Conservation (phyloP, 2,888 invertebrate species). For the Chaetoderma sp. region DNA sequence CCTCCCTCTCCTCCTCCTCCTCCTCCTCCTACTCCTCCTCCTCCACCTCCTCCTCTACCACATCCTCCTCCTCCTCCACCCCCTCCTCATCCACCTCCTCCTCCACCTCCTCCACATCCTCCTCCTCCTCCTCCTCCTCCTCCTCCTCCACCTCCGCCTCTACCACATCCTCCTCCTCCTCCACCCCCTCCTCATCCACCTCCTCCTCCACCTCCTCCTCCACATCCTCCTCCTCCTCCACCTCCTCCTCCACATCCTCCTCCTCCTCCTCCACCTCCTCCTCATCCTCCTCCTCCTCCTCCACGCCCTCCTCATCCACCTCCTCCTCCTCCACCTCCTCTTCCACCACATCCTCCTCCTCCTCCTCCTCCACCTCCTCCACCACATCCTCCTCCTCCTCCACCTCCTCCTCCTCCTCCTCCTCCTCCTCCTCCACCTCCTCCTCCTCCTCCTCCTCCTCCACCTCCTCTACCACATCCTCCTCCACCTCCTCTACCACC, state of each 20-base stretch:
- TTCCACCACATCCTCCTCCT: background rate
- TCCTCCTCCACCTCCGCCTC: background rate
- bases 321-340: conserved; percentile 17
- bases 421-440: conserved; percentile 4
- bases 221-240: conserved; percentile 5
- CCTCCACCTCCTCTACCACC: background rate
- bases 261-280: too few species aligned
- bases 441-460: background rate
- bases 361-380: background rate
- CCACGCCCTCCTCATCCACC: too few species aligned
- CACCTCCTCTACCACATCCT: too few species aligned
- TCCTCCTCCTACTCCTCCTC: too few species aligned
- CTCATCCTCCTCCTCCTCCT: too few species aligned
- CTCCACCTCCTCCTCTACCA: too few species aligned
- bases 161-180: too few species aligned
- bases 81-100: too few species aligned
- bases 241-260: background rate
- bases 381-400: background rate
- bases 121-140: conserved; percentile 3
- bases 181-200: too few species aligned
- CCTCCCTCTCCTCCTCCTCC: background rate
- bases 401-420: conserved; percentile 8
- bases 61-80: too few species aligned
- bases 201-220: too few species aligned
- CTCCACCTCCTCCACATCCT: too few species aligned